Evolutionary conservation across 2,888 invertebrate genomes (phyloP), one percentile per base, ranked within the genome.

Genomic region (Tipula unca): DNA sequence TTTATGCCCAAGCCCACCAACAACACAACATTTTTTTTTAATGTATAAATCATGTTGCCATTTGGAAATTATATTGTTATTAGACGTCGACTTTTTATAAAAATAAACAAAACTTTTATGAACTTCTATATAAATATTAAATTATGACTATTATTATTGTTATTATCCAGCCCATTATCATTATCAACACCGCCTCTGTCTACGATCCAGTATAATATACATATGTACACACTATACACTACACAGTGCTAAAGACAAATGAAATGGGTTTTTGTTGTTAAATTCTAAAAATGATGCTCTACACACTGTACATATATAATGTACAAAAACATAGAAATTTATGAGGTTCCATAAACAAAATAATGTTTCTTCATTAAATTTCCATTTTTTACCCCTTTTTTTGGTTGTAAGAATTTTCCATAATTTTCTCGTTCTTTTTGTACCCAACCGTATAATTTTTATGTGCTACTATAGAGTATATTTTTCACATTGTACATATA

Each of bases 301-400:
- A 69, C 69, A 69, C 69, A 69, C 69, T 39, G n/a, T n/a, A 69
- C 10, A 69, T 10, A 69, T 25, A 25, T 25, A n/a, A n/a, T n/a
- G n/a, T n/a, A n/a, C n/a, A n/a, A n/a, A 48, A 69, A 69, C 69
- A 69, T 69, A 69, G 69, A 69, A 69, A 69, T 69, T 69, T 69
- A 69, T 69, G 69, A 69, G 69, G 69, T 69, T 69, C 69, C 69
- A 69, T 69, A 69, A 69, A 69, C 69, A 69, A 69, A 69, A 69
- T 69, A 69, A 69, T 69, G 69, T 69, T 69, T 69, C 69, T 69
- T 69, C 69, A 69, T 69, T 69, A 69, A 69, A 69, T 69, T 69
- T 69, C 25, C 25, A 25, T 69, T 69, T 69, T 25, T 69, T 69
- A 69, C 69, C 69, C 69, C 25, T 69, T 69, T 69, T 32, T 32